Evolutionary conservation across 2,797 vertebrate genomes (phyloP), one percentile per base, ranked within the genome.

Genomic region (Notolepis coatsorum): DNA sequence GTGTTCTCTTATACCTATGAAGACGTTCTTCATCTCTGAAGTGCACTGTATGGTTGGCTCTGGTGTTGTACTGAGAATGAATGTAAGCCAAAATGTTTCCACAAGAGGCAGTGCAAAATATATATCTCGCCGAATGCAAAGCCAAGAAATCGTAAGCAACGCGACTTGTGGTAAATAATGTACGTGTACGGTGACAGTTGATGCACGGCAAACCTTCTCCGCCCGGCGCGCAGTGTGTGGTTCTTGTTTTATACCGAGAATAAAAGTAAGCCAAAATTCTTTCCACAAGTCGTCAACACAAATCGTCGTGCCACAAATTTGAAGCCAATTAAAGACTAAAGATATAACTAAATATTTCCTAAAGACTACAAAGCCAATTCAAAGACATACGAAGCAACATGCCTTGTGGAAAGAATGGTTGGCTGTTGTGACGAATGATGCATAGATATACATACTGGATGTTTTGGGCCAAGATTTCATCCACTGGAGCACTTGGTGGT

Each of bases 381-480:
- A n/a, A 75, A 10, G 27, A 6, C 47, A 51, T 30, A n/a, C n/a
- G n/a, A n/a, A 39, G 12, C 5, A n/a, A 30, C 28, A 49, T 12
- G 42, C 28, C 53, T 48, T 45, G 53, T 72, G 61, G 58, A 75
- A 46, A 78, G 48, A 78, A 75, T 51, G 55, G 73, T 49, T 23
- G 68, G 71, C 60, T 81, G 75, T 53, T 64, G 64, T 81, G 77
- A 83, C 68, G 52, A 59, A 64, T 77, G 76, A 83, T 78, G 80
- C 76, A 77, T 88, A 68, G 61, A 65, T 71, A 94, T 94, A 94
- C 93, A 94, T 94, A 94, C 93, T 93, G 92, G 90, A 88, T 73
- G 82, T 73, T 92, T 89, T 93, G 89, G 93, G 93, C 92, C 93
- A 94, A 86, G 93, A 91, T 93, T 93, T 94, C 93, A 94, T 94